A percentile compares a stretch with the other conserved stretches of the same genome.
phyloP scores from a whole-genome alignment of 2,888 invertebrate species.

The Diplolepis rosae region DNA sequence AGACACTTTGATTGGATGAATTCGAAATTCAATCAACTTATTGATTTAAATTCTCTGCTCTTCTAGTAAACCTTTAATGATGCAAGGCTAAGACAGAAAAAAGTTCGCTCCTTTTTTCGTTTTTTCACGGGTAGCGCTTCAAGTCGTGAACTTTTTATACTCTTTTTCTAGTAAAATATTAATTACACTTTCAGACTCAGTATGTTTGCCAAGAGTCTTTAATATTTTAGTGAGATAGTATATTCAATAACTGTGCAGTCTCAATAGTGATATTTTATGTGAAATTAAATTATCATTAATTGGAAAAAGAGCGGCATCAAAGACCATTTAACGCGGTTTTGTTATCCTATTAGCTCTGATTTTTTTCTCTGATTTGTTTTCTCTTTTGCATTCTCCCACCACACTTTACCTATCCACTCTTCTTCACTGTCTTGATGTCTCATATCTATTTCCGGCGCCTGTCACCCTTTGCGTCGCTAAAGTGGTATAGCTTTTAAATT shows the following conservation, averaged over 20 bases:
- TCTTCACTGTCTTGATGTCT: slow-evolving; percentile 32
- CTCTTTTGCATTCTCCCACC: slow-evolving; percentile 37
- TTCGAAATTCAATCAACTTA: slow-evolving; percentile 2
- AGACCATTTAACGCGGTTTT: slow-evolving; percentile 65
- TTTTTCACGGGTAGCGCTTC: background rate
- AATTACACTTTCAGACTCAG: background rate
- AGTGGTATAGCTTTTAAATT: slow-evolving; percentile 25
- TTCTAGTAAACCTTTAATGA: background rate
- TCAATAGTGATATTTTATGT: background rate
- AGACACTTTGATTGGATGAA: background rate
- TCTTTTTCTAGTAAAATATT: background rate
- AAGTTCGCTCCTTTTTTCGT: background rate
- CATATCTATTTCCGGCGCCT: slow-evolving; percentile 38
- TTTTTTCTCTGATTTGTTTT: slow-evolving; percentile 61
- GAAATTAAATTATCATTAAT: slow-evolving; percentile 27
- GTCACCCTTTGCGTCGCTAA: slow-evolving; percentile 45
- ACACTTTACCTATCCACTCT: slow-evolving; percentile 28
- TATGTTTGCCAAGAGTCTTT: background rate
- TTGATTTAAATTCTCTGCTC: background rate
- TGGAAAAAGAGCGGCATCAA: slow-evolving; percentile 59
- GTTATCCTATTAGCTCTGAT: slow-evolving; percentile 68
- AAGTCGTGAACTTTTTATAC: background rate
- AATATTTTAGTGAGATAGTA: background rate
- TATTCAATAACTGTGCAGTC: background rate
- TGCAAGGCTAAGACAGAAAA: background rate